These are phyloP conservation scores for Bostrychus sinensis DNA, from an alignment of 2,113 vertebrate genomes.

Conservation along the genomic window DNA sequence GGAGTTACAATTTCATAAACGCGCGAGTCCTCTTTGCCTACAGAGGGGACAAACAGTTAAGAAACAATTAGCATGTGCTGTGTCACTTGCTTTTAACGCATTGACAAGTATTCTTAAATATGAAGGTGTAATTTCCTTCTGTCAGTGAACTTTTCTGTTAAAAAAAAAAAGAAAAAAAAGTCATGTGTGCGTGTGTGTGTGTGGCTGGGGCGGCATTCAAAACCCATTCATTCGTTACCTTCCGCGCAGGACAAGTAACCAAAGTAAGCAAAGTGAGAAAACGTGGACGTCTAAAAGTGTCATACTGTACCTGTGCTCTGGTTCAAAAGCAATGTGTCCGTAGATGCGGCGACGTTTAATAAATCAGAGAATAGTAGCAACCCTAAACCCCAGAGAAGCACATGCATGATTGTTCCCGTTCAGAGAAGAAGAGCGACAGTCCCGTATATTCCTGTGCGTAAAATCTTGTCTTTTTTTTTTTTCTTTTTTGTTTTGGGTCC, in stretches of 20 bases:
- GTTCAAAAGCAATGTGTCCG: constrained; percentile 81
- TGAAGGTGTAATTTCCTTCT: neutral
- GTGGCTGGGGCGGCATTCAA: constrained; percentile 32
- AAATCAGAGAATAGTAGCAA: constrained; percentile 86
- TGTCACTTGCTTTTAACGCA: neutral
- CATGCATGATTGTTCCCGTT: constrained; percentile 92
- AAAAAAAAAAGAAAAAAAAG: constrained; percentile 29
- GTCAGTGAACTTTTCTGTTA: constrained; percentile 26
- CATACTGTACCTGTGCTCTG: constrained; percentile 86
- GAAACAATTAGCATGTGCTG: constrained; percentile 10
- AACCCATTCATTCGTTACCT: constrained; percentile 78
- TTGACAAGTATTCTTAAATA: constrained; percentile 1
- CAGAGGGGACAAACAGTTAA: constrained; percentile 16
- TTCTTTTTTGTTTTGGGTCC: too few species aligned
- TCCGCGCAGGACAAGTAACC: constrained; percentile 24
- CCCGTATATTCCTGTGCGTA: constrained; percentile 65
- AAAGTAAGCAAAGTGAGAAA: neutral
- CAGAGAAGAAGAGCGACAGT: constrained; percentile 70
- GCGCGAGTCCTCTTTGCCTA: constrained; percentile 84
- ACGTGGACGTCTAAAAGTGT: constrained; percentile 23
- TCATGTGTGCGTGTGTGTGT: too few species aligned
- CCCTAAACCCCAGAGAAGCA: constrained; percentile 90
- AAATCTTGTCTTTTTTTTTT: constrained; percentile 51
- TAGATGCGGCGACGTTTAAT: constrained; percentile 78
- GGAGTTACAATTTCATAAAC: constrained; percentile 94